These are phyloP conservation scores for Drosophila sordidula DNA, from an alignment of 2,888 invertebrate genomes.

Conservation along the genomic window DNA sequence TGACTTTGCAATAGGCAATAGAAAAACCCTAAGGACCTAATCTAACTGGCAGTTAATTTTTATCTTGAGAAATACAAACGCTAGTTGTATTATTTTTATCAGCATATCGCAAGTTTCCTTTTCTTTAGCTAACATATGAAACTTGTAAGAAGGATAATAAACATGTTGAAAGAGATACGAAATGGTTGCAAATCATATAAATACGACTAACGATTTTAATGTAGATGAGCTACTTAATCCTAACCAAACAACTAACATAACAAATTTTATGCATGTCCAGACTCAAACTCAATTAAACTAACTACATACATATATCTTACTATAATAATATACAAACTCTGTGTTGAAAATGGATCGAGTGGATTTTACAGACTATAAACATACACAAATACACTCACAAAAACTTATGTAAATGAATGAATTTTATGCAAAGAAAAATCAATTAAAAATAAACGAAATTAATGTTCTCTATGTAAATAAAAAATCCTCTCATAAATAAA, in stretches of 20 bases:
- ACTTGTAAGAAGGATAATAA: constrained; percentile 29
- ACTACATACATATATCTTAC: constrained; percentile 22
- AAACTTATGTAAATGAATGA: constrained; percentile 58
- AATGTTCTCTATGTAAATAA: constrained; percentile 56
- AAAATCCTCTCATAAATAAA: constrained; percentile 37
- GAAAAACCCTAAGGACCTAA: background rate
- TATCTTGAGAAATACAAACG: background rate
- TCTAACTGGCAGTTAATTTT: background rate
- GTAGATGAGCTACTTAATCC: constrained; percentile 47
- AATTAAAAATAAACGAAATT: constrained; percentile 30
- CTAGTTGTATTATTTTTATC: background rate
- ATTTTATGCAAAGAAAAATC: constrained; percentile 19
- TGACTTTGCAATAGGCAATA: background rate
- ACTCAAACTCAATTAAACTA: constrained; percentile 30
- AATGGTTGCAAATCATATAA: constrained; percentile 68
- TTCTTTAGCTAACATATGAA: constrained; percentile 6
- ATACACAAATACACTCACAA: constrained; percentile 21
- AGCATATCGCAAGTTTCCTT: background rate
- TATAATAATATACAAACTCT: constrained; percentile 31
- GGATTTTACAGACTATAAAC: constrained; percentile 24
- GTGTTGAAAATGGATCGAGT: constrained; percentile 44
- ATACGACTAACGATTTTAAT: constrained; percentile 63
- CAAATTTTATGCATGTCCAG: constrained; percentile 34
- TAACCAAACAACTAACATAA: constrained; percentile 25
- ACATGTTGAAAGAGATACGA: constrained; percentile 36